phyloP scores from a whole-genome alignment of 2,113 vertebrate species.

The Triplophysa dalaica region DNA sequence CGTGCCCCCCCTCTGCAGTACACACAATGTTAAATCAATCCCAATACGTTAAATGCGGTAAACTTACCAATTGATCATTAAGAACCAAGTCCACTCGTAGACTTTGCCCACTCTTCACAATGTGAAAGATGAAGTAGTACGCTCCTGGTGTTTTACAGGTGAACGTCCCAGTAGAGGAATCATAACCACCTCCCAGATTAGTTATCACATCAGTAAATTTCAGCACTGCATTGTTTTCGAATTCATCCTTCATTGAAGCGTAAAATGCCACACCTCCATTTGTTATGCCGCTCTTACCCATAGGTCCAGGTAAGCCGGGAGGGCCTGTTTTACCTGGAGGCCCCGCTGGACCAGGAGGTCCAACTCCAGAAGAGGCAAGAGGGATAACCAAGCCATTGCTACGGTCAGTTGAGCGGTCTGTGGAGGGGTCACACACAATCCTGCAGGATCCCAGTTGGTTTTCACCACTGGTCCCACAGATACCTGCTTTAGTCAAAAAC shows the following conservation, averaged over 20 bases:
- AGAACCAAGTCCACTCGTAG: conserved; percentile 50
- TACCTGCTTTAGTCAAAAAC: not conserved
- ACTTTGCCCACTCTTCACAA: conserved; percentile 48
- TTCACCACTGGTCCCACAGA: not conserved
- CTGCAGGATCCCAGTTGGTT: conserved; percentile 51
- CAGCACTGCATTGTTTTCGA: conserved; percentile 39
- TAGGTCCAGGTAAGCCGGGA: conserved; percentile 40
- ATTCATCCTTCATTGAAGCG: conserved; percentile 38
- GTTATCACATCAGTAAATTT: conserved; percentile 55
- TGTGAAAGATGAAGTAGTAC: conserved; percentile 54
- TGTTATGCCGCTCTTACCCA: not conserved
- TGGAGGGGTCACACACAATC: conserved; percentile 55
- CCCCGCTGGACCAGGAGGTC: conserved; percentile 41
- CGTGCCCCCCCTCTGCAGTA: too few species aligned
- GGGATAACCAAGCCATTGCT: conserved; percentile 54
- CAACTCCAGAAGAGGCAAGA: conserved; percentile 42
- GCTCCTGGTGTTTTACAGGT: conserved; percentile 47
- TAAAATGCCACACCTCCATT: conserved; percentile 44
- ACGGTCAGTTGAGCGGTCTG: not conserved
- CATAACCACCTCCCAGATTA: conserved; percentile 52
- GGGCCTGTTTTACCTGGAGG: conserved; percentile 54
- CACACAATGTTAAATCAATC: not conserved
- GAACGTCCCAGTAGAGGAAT: conserved; percentile 49
- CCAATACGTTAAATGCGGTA: not conserved
- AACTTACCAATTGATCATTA: conserved; percentile 48